These are phyloP conservation scores for Sander lucioperca DNA, from an alignment of 2,113 vertebrate species.

Conservation along the genomic window DNA sequence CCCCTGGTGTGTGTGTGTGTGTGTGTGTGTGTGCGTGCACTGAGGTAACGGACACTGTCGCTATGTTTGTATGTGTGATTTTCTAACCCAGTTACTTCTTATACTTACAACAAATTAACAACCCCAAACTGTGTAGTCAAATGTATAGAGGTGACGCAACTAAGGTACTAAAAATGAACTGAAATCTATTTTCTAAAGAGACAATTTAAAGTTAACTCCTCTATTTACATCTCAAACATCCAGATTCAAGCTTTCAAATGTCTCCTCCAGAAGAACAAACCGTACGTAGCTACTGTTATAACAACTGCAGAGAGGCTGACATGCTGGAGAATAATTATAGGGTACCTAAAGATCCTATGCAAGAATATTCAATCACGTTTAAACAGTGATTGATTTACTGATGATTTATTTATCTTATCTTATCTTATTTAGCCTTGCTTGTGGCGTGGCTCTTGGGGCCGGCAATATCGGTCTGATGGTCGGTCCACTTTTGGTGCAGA, in stretches of 20 bases:
- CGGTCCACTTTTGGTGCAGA: too few species aligned
- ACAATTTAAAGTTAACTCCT: not conserved
- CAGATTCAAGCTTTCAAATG: not conserved
- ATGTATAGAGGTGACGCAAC: not conserved
- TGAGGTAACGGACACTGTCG: not conserved
- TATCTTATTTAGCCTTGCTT: not conserved
- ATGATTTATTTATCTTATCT: not conserved
- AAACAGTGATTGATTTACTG: not conserved
- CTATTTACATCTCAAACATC: not conserved
- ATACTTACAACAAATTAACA: not conserved
- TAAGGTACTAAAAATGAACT: not conserved
- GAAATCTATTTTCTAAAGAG: not conserved
- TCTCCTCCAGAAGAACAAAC: not conserved
- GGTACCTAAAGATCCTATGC: not conserved
- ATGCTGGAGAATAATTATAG: not conserved
- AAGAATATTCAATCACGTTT: not conserved
- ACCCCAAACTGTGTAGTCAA: not conserved
- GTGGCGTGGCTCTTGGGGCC: not conserved
- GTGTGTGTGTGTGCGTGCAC: not conserved
- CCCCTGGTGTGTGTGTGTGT: conserved; percentile 1
- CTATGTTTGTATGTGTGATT: not conserved
- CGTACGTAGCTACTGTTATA: not conserved
- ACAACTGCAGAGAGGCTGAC: not conserved
- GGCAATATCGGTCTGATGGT: too few species aligned
- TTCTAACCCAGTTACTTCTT: too few species aligned